Base-by-base conservation (phyloP, 2,797 vertebrate species). In the Cynopterus sphinx region DNA sequence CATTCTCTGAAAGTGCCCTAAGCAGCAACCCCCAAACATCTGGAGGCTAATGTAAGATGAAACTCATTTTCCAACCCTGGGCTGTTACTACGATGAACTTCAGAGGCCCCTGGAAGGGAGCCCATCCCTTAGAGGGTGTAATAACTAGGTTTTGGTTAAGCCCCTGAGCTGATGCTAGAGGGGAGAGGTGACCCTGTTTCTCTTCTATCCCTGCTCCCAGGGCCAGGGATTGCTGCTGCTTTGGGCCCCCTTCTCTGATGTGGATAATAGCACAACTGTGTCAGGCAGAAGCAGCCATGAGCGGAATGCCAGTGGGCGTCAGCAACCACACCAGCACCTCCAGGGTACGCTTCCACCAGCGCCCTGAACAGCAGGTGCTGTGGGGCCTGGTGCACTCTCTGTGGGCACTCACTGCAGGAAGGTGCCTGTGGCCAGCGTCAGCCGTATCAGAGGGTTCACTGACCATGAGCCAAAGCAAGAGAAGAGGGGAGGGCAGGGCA, bases 351-450 rank as follows among this genome's bases (percentile, higher is more conserved):
- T 53, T 63, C 43, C 46, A 11, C 7, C 1, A 5, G 28, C 22
- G 9, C 17, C 68, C 31, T 10, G 4, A 2, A 71, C 26, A 43
- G 63, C 24, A 24, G 55, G 33, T 0, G 0, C 7, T 2, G 3
- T 46, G 59, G 22, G 26, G 6, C 6, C 28, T 9, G n/a, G 73
- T 5, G 9, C 53, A 68, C 28, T 12, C 22, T 36, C 28, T 5
- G 5, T 5, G 31, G 67, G 9, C 6, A 2, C 24, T 55, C 4
- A 2, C 8, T 5, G 12, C 33, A 22, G 19, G 33, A 28, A 16
- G 11, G 55, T 21, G 53, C 24, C 51, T 39, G 24, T 16, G 16
- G 74, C 11, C 49, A 8, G 24, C 5, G 22, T 46, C 13, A 0
- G 49, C 43, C 39, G 49, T 57, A n/a, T 21, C 28, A 17, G n/a